Evolutionary conservation across 2,888 invertebrate genomes (phyloP).

Genomic region (Eilema depressum): DNA sequence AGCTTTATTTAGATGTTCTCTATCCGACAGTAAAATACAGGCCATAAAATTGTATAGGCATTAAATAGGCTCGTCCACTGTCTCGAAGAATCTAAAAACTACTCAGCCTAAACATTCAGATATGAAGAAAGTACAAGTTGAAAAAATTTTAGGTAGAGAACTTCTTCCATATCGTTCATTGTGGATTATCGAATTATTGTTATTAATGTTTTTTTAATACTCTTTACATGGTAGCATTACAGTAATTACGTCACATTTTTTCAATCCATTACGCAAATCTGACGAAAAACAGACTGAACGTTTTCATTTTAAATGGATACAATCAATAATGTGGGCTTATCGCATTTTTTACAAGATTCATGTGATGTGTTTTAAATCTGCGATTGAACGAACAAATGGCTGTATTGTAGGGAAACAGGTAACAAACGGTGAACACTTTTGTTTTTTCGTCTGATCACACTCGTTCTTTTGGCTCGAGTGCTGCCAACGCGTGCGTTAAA

Average conservation of each 20-base stretch:
- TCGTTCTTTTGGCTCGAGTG: slow-evolving; percentile 47
- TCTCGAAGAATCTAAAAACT: no score
- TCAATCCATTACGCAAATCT: slow-evolving; percentile 71
- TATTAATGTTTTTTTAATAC: slow-evolving; percentile 25
- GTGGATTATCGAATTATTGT: background rate
- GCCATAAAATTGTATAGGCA: no score
- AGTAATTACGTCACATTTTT: slow-evolving; percentile 60
- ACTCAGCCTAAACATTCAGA: no score
- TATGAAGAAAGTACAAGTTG: no score
- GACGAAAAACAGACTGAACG: slow-evolving; percentile 72
- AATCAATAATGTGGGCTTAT: slow-evolving; percentile 80
- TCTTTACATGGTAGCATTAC: slow-evolving; percentile 43
- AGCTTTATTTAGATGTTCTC: no score
- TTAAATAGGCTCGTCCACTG: no score
- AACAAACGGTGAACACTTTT: slow-evolving; percentile 67
- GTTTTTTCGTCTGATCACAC: slow-evolving; percentile 56
- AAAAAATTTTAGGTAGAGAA: no score
- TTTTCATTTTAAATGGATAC: slow-evolving; percentile 80
- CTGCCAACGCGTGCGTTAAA: slow-evolving; percentile 52
- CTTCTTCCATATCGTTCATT: no score
- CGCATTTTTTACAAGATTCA: slow-evolving; percentile 78
- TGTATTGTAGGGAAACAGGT: slow-evolving; percentile 65
- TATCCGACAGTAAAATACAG: no score
- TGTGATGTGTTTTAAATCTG: slow-evolving; percentile 79
- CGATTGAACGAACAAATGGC: slow-evolving; percentile 72